Evolutionary conservation across 2,888 invertebrate genomes (phyloP), one percentile per base, ranked within the genome.

Genomic region (Hydrotaea cyrtoneurina): DNA sequence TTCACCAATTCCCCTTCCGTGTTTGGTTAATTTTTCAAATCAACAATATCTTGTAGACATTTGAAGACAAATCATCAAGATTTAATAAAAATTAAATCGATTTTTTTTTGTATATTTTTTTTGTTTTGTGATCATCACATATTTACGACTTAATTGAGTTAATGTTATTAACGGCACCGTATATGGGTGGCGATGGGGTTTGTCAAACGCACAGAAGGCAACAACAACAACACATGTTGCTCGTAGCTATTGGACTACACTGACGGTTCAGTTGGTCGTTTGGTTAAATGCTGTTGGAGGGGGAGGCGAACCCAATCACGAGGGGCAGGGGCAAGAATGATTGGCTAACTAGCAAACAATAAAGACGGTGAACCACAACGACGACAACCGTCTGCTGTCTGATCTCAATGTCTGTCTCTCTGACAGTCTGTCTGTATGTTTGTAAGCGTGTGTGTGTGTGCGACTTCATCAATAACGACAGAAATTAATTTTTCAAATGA

Each of bases 121-220:
- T n/a, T n/a, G n/a, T n/a, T n/a, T n/a, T 83, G 66, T 80, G 57
- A 76, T 73, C 72, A 79, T 36, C 64, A 80, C 23, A 78, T 78
- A 72, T 75, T 72, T 78, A 81, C 62, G 66, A 81, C 66, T 84
- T 81, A 84, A 81, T 84, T 84, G 75, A 84, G 64, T 84, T 84
- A 81, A 81, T 77, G 64, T 23, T 73, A 80, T 82, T 77, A 82
- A 80, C 66, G 82, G 80, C 66, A 76, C 79, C 82, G 73, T 76
- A 84, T 84, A 78, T 75, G 80, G 75, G 78, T 31, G 71, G n/a
- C 15, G 11, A 23, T 23, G 31, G 74, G 74, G 62, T 72, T 79
- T 77, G 77, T 74, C 80, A 71, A 46, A 77, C 43, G n/a, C 50
- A 80, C 53, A 13, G 23, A 59, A 59, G 59, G 23, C 59, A 59